Evolutionary conservation across 2,797 vertebrate genomes (phyloP), one percentile per base, ranked within the genome.

Genomic region (Danionella dracula): DNA sequence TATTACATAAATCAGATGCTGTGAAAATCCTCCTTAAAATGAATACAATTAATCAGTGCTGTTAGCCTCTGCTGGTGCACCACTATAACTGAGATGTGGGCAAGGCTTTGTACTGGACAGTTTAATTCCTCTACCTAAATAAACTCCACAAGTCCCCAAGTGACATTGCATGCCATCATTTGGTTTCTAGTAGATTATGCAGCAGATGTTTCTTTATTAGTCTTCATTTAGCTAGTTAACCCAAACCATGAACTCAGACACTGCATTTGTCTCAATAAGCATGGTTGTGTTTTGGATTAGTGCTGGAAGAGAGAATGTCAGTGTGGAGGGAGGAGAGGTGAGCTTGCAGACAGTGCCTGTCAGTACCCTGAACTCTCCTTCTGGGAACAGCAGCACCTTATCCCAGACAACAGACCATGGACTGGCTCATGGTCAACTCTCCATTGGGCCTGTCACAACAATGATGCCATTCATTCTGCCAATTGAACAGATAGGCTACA

Each of bases 401-500:
- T 62, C 37, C 31, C 42, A 66, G 45, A 40, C 12, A 63, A 73
- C 66, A 63, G 70, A 68, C 68, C 64, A 15, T 6, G 10, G 41
- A 19, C 56, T 68, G 59, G 65, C 65, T 40, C 49, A 16, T 44
- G 32, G 50, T 61, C 66, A 69, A 48, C 48, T 42, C 57, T 69
- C 62, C 55, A 38, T 45, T 49, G 45, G 55, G 34, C 45, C 48
- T 40, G 31, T 66, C 59, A 42, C 49, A 58, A 68, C 55, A 66
- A 62, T 66, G 64, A 16, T 58, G 65, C 58, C 42, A 72, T 73
- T 78, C 54, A 73, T 11, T 12, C 29, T 37, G 53, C 64, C 66
- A 68, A 68, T 78, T 75, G 71, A 68, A 60, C 45, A 4, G 37
- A 71, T 54, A 68, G 56, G 46, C 57, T 48, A 72, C 62, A 70